Evolutionary conservation across 1,140 invertebrate genomes (phyloP), one percentile per base, ranked within the genome.

Genomic region (Ephestia elutella): DNA sequence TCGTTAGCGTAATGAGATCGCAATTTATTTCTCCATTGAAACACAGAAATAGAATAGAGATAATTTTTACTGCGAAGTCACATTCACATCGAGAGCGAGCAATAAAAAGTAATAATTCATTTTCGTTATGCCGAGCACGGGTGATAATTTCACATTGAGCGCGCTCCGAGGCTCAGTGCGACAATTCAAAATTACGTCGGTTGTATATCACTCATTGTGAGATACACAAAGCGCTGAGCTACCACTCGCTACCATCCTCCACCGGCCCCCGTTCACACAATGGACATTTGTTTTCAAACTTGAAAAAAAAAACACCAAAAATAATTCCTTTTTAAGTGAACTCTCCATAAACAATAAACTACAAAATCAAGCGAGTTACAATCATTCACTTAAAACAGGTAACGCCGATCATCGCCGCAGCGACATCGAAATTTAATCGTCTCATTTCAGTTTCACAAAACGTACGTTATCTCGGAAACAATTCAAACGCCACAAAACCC

Each of bases 151-250:
- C 70, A 75, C 80, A 82, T 81, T 82, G 76, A 83, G 70, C 63
- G 54, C 59, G 56, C 68, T 51, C 66, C 64, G 70, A 75, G 73
- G 64, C 64, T 67, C 69, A 59, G 62, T 70, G 76, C 78, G 82
- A 86, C 85, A 86, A 85, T 87, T 86, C 75, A 73, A 71, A 84
- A 78, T 80, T 80, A 84, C 71, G 72, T 81, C 81, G 73, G 76
- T 77, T 80, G 81, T 88, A 86, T 86, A 86, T 86, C 86, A 86
- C 78, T 86, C 82, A 85, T 84, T 84, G 81, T 83, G 83, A 80
- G 73, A 74, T 75, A 69, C 73, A 86, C 82, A 84, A 88, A 78
- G 80, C 69, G 64, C 67, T 54, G 62, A 59, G 82, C 85, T 85
- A 82, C 82, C 78, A 80, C 62, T 70, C 63, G 80, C 81, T 81